Base-by-base conservation (phyloP, 35 echinoderm and acorn worm genomes). In the Ptychodera flava region DNA sequence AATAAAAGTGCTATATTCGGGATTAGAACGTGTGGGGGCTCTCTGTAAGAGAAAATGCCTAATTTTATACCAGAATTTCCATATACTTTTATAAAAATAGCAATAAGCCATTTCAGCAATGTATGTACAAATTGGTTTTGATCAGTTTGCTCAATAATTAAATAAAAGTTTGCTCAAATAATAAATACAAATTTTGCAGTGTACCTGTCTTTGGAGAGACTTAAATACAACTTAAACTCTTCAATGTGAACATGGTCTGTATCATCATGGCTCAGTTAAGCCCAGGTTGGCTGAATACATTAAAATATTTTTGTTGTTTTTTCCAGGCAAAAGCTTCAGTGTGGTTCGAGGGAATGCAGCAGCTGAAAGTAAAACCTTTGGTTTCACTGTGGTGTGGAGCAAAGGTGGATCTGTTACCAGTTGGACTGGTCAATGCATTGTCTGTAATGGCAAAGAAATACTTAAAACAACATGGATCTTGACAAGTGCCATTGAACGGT, bases 401-500 rank as follows among this genome's bases (percentile, higher is more conserved):
- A 80, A 80, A 34, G 86, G 86, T 28, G 78, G 34, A 27, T 87
- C 86, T 10, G 86, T 78, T n/a, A 87, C 86, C 16, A 45, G 76
- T 45, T 87, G 86, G 86, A 80, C 86, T 81, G 86, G 86, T 29
- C 86, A 79, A 16, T 87, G 86, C 33, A 34, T 79, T 12, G 77
- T 87, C 10, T 87, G 86, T 45, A 28, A 87, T 27, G 86, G 86
- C 6, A 6, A 28, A 2, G 86, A 87, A 32, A 80, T 79, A 35
- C 34, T 87, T 35, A 78, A 78, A 35, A 87, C 86, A 31, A 87
- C 86, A 1, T 87, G 86, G 86, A 80, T 87, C 35, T 78, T 79
- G 16, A 64, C 45, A 6, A 64, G 45, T 64, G 22, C 45, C 6
- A 64, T 64, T 22, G 45, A 64, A 12, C 6, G 6, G 6, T 64